Evolutionary conservation across 2,797 vertebrate genomes (phyloP).

Genomic region (Mus minutoides): DNA sequence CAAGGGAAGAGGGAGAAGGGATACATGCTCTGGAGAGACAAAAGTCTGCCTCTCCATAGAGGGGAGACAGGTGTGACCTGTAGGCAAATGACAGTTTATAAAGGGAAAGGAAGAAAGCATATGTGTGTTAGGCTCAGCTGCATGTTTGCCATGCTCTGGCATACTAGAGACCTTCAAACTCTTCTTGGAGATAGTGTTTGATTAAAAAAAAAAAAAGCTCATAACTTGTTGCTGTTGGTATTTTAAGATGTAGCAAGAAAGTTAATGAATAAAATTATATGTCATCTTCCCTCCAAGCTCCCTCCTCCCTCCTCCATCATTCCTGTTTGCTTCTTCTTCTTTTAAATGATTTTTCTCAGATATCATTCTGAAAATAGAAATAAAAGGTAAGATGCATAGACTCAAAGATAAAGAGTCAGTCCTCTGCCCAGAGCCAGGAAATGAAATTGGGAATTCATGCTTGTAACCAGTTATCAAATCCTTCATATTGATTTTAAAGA

Average conservation of each 20-base stretch:
- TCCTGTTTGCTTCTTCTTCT: background rate
- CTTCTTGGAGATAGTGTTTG: constrained; percentile 49
- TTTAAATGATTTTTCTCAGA: background rate
- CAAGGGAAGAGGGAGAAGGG: background rate
- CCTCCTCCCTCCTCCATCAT: background rate
- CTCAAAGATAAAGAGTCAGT: background rate
- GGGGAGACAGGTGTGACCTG: background rate
- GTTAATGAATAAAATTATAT: background rate
- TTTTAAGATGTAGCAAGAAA: constrained; percentile 26
- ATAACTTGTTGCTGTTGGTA: background rate
- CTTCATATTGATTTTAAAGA: background rate
- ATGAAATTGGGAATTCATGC: background rate
- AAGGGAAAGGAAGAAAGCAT: background rate
- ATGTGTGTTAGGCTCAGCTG: background rate
- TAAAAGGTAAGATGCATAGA: background rate
- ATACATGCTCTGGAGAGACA: background rate
- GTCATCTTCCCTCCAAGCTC: background rate
- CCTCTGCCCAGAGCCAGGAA: background rate
- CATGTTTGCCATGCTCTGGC: background rate
- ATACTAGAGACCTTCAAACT: background rate
- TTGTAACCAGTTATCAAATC: background rate
- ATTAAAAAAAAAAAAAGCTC: background rate
- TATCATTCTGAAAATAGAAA: background rate
- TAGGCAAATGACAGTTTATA: background rate
- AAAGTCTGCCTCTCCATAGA: background rate